phyloP scores from a whole-genome alignment of 2,797 vertebrate species.

The Sebastes steindachneri region DNA sequence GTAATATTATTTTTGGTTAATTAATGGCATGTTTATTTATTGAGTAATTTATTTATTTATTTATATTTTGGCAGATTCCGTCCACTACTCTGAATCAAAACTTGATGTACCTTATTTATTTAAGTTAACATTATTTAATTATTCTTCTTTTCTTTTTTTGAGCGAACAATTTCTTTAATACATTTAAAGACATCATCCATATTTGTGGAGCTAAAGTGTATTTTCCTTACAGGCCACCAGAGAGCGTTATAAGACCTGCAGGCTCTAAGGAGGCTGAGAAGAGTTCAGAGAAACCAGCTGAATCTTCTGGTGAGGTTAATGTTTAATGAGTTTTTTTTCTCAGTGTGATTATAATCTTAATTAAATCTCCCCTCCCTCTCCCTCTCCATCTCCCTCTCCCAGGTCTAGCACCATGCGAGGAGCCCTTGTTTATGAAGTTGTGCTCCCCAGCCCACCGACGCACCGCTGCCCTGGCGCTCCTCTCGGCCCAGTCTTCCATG shows the following conservation, averaged over 20 bases:
- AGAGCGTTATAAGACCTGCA: slow-evolving; percentile 43
- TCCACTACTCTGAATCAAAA: not conserved
- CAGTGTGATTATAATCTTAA: slow-evolving; percentile 20
- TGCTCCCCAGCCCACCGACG: slow-evolving; percentile 82
- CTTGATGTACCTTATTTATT: not conserved
- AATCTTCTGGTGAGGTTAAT: slow-evolving; percentile 64
- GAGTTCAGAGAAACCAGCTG: slow-evolving; percentile 56
- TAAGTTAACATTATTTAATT: not conserved
- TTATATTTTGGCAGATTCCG: not conserved
- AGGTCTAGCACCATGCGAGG: slow-evolving; percentile 61
- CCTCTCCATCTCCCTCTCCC: not conserved
- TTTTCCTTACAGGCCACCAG: slow-evolving; percentile 71
- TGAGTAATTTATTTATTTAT: not conserved
- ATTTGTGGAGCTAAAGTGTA: not conserved
- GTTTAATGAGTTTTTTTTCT: not conserved
- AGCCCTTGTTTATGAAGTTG: slow-evolving; percentile 88
- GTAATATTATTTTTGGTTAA: not conserved
- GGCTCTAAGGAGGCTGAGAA: slow-evolving; percentile 31
- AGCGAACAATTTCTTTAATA: not conserved
- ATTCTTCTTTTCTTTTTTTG: not conserved
- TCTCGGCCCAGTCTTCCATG: slow-evolving; percentile 89
- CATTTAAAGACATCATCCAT: not conserved
- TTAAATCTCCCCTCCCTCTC: slow-evolving; percentile 15
- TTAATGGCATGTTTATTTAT: not conserved
- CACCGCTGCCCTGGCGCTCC: slow-evolving; percentile 78